Conservation (phyloP, 2,797 vertebrate species). For the Triplophysa bombifrons region DNA sequence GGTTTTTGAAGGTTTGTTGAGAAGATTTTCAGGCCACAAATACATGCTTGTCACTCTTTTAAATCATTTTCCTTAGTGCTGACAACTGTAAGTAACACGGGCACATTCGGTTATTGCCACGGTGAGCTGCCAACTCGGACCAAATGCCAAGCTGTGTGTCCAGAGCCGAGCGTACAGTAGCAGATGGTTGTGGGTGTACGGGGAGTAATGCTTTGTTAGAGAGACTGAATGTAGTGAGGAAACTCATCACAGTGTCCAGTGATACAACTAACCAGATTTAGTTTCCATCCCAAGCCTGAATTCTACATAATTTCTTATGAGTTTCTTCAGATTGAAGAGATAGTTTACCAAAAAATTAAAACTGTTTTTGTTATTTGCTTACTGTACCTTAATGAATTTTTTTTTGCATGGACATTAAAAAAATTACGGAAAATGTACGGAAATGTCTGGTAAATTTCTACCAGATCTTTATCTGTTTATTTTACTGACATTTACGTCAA, state of each 20-base stretch:
- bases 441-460: too few relatives aligned
- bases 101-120: background rate
- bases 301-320: background rate
- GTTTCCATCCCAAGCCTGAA: too few relatives aligned
- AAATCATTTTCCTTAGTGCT: background rate
- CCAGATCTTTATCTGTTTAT: too few relatives aligned
- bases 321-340: background rate
- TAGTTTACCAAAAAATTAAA: background rate
- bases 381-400: too few relatives aligned
- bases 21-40: background rate
- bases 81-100: background rate
- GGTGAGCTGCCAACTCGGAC: background rate
- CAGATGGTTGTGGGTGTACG: slow-evolving; percentile 16
- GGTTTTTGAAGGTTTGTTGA: background rate
- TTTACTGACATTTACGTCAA: too few relatives aligned
- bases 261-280: too few relatives aligned
- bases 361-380: background rate
- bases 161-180: background rate
- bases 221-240: background rate
- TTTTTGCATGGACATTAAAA: too few relatives aligned
- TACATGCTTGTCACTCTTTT: background rate
- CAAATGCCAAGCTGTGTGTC: slow-evolving; percentile 14
- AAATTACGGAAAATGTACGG: too few relatives aligned
- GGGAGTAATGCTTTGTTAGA: background rate
- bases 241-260: background rate